A percentile compares a stretch with the other conserved stretches of the same genome.
Evolutionary conservation across 1,140 invertebrate genomes (phyloP).

Genomic region (Argopecten irradians): DNA sequence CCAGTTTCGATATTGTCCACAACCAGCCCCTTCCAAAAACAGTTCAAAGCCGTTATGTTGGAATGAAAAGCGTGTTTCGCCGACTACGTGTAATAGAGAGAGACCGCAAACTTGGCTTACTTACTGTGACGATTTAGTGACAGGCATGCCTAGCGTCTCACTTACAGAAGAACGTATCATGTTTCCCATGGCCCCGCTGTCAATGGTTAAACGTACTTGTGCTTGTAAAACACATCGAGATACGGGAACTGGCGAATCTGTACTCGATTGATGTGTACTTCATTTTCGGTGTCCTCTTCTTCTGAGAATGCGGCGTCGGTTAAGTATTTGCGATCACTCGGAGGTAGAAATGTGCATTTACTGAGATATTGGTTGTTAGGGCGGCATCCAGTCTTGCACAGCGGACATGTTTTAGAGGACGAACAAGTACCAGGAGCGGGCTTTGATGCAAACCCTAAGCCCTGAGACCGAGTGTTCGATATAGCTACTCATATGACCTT

Average conservation of each 20-base stretch:
- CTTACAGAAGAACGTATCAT: slow-evolving; percentile 23
- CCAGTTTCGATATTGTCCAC: slow-evolving; percentile 48
- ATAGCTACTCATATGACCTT: no score
- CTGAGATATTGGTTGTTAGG: slow-evolving; percentile 46
- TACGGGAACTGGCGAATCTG: slow-evolving; percentile 33
- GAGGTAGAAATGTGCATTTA: slow-evolving; percentile 45
- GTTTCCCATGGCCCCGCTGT: slow-evolving; percentile 33
- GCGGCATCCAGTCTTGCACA: slow-evolving; percentile 44
- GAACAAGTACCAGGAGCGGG: neutral
- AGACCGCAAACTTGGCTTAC: slow-evolving; percentile 49
- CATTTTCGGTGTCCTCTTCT: neutral
- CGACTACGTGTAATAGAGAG: slow-evolving; percentile 34
- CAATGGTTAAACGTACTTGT: slow-evolving; percentile 24
- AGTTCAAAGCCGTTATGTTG: slow-evolving; percentile 3
- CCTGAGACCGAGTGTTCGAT: no score
- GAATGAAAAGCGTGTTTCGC: slow-evolving; percentile 42
- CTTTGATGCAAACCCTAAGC: no score
- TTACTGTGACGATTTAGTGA: slow-evolving; percentile 28
- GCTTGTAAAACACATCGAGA: slow-evolving; percentile 10
- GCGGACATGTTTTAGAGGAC: slow-evolving; percentile 28
- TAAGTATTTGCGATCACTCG: slow-evolving; percentile 29
- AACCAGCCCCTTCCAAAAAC: slow-evolving; percentile 43
- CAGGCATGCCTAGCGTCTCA: neutral
- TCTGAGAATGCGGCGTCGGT: neutral
- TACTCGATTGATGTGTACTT: neutral